Base-by-base conservation (phyloP, 2,797 vertebrate species). In the Mallotus villosus region DNA sequence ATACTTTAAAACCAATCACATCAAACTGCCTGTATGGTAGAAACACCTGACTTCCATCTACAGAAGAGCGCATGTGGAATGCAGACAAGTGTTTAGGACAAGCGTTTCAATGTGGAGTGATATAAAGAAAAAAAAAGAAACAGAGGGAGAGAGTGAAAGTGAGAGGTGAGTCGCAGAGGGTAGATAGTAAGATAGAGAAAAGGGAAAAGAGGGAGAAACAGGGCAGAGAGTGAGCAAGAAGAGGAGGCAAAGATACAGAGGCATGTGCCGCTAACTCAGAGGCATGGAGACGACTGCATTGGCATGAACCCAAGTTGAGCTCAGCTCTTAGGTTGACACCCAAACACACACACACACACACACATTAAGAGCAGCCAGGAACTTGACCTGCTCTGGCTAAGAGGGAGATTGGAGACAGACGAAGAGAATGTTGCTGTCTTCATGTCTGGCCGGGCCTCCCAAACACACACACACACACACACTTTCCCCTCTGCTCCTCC, bases 311-410 rank as follows among this genome's bases (percentile, higher is more conserved):
- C 63, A 65, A 25, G 3, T 21, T 73, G 27, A 51, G 71, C 55
- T 73, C 74, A 68, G 19, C 27, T 0, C 14, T 71, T 67, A 68
- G 24, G 5, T 19, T 66, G 60, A 71, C 57, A 63, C 61, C 34
- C 57, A 67, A 22, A 67, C 41, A 74, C 59, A 72, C 27, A 16
- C 60, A 16, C 60, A 27, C 58, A 67, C 4, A 22, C 16, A 62
- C 41, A 63, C 37, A 37, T 25, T 34, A n/a, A 69, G 46, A 74
- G 19, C 29, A 34, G 63, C 32, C 16, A 4, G 16, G 22, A 55
- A 67, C 67, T 71, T 70, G 68, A 64, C 41, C 41, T 46, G 75
- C 78, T 67, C 55, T 29, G 51, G 58, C 17, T 55, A n/a, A 63
- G 22, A 73, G 27, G 25, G 7, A 29, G 51, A 17, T 53, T 22